phyloP scores from a whole-genome alignment of 30 jellyfish, hydroid and myxozoan species.

The Aurelia coerulea region DNA sequence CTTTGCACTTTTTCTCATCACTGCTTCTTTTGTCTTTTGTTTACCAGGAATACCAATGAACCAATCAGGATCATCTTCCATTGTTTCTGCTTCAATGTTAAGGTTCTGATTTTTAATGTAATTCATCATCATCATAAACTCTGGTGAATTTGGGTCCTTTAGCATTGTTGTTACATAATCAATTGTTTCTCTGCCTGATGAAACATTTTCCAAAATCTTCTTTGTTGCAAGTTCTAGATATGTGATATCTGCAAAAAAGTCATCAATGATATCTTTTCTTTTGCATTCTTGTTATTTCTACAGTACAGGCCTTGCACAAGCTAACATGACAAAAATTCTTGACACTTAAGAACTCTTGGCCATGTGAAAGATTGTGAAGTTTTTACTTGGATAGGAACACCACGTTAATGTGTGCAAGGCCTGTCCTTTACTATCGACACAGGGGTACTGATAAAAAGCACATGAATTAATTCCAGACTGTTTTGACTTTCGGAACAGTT shows the following conservation, averaged over 20 bases:
- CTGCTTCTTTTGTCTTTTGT: constrained; percentile 70
- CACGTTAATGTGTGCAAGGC: too few species aligned
- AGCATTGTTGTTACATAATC: constrained; percentile 36
- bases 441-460: too few species aligned
- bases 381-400: too few species aligned
- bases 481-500: neutral
- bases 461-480: too few species aligned
- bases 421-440: too few species aligned
- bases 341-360: too few species aligned
- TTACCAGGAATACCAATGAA: constrained; percentile 78
- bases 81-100: constrained; percentile 80
- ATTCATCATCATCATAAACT: constrained; percentile 60
- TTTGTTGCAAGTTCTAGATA: constrained; percentile 84
- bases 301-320: too few species aligned
- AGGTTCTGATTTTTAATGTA: constrained; percentile 50
- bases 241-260: constrained; percentile 63
- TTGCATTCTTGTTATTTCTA: too few species aligned
- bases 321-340: too few species aligned
- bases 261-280: neutral
- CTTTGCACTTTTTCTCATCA: constrained; percentile 74
- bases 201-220: constrained; percentile 57
- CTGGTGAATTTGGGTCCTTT: constrained; percentile 73
- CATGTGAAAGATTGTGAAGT: too few species aligned
- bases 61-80: constrained; percentile 96
- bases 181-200: constrained; percentile 50